Conservation (phyloP, 2,888 invertebrate genomes). For the Prosopocoilus inquinatus region DNA sequence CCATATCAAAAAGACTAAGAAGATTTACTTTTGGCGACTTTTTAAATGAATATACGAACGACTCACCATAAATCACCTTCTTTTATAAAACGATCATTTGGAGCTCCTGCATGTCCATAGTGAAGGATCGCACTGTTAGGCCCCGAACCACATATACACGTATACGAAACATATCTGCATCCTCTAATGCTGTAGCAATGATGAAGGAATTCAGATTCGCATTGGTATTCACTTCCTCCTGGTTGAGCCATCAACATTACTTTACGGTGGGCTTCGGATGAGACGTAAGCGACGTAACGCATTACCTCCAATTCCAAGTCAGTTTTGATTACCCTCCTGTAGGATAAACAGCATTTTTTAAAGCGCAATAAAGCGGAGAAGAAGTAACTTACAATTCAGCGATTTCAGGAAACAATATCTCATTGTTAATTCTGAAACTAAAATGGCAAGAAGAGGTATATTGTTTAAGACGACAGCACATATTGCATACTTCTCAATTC, state of each 20-base stretch:
- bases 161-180: conserved; percentile 87
- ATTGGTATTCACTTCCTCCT: conserved; percentile 76
- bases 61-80: conserved; percentile 87
- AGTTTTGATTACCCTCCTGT: conserved; percentile 82
- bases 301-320: conserved; percentile 84
- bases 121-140: conserved; percentile 85
- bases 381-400: conserved; percentile 74
- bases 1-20: conserved; percentile 92
- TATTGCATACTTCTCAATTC: conserved; percentile 72
- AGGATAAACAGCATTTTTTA: conserved; percentile 32
- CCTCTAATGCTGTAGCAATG: conserved; percentile 88
- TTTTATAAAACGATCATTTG: conserved; percentile 75
- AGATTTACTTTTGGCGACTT: background rate
- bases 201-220: conserved; percentile 82
- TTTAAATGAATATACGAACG: background rate
- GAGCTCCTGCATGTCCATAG: conserved; percentile 95
- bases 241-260: conserved; percentile 80
- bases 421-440: conserved; percentile 73
- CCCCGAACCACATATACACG: conserved; percentile 95
- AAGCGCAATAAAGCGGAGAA: background rate
- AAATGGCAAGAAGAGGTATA: conserved; percentile 37
- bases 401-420: conserved; percentile 75
- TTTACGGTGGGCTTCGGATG: conserved; percentile 92
- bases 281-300: conserved; percentile 85
- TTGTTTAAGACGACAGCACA: background rate